Base-by-base conservation (phyloP, 2,888 invertebrate genomes). In the Anoplius nigerrimus region DNA sequence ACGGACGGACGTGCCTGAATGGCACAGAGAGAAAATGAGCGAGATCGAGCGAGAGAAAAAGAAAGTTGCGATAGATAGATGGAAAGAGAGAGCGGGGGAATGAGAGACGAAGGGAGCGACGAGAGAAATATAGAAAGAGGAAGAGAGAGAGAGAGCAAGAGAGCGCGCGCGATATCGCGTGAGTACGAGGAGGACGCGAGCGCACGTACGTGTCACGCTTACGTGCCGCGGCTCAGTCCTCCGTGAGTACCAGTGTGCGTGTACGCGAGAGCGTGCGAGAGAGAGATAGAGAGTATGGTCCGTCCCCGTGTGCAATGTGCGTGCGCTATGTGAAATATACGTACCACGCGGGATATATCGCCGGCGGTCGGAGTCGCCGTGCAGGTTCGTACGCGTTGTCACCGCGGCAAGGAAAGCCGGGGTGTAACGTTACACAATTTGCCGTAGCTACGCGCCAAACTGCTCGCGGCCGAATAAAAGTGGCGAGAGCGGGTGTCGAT, bases 281-380 rank as follows among this genome's bases (percentile, higher is more conserved):
- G 52, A 69, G 55, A 55, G 59, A 55, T n/a, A n/a, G n/a, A n/a
- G n/a, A n/a, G n/a, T n/a, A n/a, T n/a, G n/a, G n/a, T n/a, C n/a
- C n/a, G n/a, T n/a, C n/a, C n/a, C 16, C 20, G 20, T 67, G 67
- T 71, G 60, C 65, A 60, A 62, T 62, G 51, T 48, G 64, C 66
- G 42, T 16, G 42, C 55, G 51, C 51, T 22, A 53, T 51, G 46
- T 51, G 20, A 56, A 53, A 65, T 71, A 58, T 71, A 72, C 70
- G 64, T 72, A 74, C 67, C 75, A 72, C 70, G 72, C 72, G 74
- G 75, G 66, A 62, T 72, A 70, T 75, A 70, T 75, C 59, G 70
- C 62, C 61, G 76, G 66, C 75, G 74, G 66, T 71, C 56, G 51
- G 52, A 61, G 22, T 67, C 42, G 34, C 45, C 54, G 58, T 65